Base-by-base conservation (phyloP, 2,113 vertebrate genomes). In the Nettapus auritus region DNA sequence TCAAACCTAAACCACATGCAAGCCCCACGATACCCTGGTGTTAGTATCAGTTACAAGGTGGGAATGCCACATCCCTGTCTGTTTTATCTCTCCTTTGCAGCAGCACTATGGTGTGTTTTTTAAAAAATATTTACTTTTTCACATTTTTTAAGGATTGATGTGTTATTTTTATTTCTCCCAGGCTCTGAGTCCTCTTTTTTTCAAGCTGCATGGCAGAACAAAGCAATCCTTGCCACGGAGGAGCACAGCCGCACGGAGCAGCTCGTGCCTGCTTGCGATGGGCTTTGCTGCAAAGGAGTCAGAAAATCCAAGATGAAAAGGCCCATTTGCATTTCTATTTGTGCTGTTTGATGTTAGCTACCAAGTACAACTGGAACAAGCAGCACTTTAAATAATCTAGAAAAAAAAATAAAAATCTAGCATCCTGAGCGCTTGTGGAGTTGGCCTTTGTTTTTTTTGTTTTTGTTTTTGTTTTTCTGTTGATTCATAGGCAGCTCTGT, bases 1-100 rank as follows among this genome's bases (percentile, higher is more conserved):
- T 40, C n/a, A 14, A 29, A 53, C 23, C 79, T 28, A 33, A 29
- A 20, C 67, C 28, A 2, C 1, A 2, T 2, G 25, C 14, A 5
- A 33, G 14, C 44, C 46, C 4, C 36, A 3, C 5, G 8, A 9
- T 1, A 8, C 40, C 2, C 25, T 4, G 8, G 21, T 17, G 3
- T 1, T 4, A 29, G 5, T 6, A 31, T 2, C 28, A 21, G 1
- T 26, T 4, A 3, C 17, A 9, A 6, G 42, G 74, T 1, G 4
- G 52, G 67, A 16, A 2, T 1, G 2, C 18, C 33, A 18, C 34
- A 3, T 10, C 59, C 33, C 26, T 1, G 9, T 11, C 33, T 1
- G 1, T n/a, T 13, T 42, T 1, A 36, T 18, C 59, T 59, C 59
- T 46, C 19, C 20, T 23, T 4, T 13, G 31, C 73, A 20, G 50